Conservation (phyloP, 37 sponge, comb jelly and placozoan species). For the Oscarella lobularis region DNA sequence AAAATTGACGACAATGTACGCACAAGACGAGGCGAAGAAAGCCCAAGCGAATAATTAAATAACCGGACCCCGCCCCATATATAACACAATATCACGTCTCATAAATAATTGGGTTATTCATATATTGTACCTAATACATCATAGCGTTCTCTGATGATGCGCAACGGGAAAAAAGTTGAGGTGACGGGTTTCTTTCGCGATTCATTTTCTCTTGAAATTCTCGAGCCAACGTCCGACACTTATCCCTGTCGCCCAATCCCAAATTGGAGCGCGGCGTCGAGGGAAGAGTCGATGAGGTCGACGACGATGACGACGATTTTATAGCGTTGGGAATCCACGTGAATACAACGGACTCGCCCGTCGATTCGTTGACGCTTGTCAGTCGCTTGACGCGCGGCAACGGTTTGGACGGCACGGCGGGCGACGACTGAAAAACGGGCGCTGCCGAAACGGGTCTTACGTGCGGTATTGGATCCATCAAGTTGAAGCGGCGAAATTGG, state of each 20-base stretch:
- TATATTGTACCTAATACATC: too few species aligned
- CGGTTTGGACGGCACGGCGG: too few species aligned
- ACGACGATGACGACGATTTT: neutral
- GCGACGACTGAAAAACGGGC: too few species aligned
- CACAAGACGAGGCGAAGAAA: constrained; percentile 71
- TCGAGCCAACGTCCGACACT: neutral
- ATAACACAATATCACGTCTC: too few species aligned
- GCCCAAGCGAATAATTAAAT: too few species aligned
- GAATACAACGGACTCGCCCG: neutral
- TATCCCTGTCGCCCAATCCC: neutral
- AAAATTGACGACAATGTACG: constrained; percentile 84
- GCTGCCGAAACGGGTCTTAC: too few species aligned
- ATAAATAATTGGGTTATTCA: too few species aligned
- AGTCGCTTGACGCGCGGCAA: neutral
- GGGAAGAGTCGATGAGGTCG: neutral
- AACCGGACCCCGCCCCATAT: too few species aligned
- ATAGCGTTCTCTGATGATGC: too few species aligned
- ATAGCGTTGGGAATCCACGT: neutral
- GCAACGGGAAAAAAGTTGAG: constrained; percentile 36
- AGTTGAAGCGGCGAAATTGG: too few species aligned
- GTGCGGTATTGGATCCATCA: too few species aligned
- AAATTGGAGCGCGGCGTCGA: neutral
- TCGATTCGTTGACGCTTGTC: neutral
- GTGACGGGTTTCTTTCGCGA: neutral
- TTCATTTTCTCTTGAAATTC: neutral